Conservation (phyloP, 2,888 invertebrate genomes). For the Resseliella maxima region DNA sequence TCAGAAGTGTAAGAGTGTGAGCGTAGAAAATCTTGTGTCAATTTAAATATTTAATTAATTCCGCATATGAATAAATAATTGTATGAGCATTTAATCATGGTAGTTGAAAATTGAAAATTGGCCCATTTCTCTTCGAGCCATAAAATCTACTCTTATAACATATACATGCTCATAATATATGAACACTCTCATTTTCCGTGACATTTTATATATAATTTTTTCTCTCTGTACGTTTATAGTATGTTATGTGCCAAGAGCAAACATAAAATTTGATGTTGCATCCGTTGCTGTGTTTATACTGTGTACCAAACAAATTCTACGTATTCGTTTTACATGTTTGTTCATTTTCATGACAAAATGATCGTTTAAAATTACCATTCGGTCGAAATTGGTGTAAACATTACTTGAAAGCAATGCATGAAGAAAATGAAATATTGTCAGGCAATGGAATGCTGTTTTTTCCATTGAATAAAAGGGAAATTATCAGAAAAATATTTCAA, state of each 20-base stretch:
- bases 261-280: background rate
- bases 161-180: background rate
- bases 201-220: background rate
- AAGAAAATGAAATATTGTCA: no score
- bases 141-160: background rate
- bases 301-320: background rate
- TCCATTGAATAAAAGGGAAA: background rate
- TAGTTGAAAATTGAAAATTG: background rate
- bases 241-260: background rate
- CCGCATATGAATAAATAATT: constrained; percentile 1
- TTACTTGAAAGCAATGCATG: no score
- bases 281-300: background rate
- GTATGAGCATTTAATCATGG: background rate
- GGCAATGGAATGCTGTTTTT: no score
- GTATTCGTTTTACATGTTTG: background rate
- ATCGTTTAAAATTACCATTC: background rate
- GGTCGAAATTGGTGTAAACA: background rate
- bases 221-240: background rate
- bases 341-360: constrained; percentile 7
- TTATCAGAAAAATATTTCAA: background rate
- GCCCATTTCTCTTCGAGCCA: background rate
- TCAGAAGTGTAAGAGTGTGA: background rate
- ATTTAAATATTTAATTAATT: constrained; percentile 34
- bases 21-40: background rate
- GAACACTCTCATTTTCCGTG: background rate